These are phyloP conservation scores for Neodiprion lecontei DNA, from an alignment of 1,140 invertebrate genomes.

Conservation along the genomic window DNA sequence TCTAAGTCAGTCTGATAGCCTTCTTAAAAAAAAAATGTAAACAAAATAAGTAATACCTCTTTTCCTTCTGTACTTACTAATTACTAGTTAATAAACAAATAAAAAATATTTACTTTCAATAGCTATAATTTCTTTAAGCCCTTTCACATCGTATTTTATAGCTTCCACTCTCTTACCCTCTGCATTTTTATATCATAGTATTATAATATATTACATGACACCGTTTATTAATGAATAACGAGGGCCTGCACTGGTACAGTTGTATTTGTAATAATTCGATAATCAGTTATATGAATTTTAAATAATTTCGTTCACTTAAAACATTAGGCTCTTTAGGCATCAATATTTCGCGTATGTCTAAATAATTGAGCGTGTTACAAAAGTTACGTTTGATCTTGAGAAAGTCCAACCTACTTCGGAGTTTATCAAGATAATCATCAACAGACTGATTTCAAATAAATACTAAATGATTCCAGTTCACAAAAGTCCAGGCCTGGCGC, in stretches of 20 bases:
- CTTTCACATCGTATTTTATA: not conserved
- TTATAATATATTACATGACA: not conserved
- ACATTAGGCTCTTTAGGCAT: not conserved
- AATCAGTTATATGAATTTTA: not conserved
- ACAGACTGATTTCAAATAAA: not conserved
- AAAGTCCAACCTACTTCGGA: not conserved
- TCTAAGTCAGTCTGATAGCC: conserved; percentile 38
- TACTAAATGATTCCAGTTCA: not conserved
- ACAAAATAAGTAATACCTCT: conserved; percentile 39
- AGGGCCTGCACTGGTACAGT: not conserved
- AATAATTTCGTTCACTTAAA: not conserved
- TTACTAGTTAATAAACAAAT: conserved; percentile 27
- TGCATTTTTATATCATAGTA: not conserved
- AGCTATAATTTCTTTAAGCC: no score
- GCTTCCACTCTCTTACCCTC: not conserved
- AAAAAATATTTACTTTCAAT: conserved; percentile 24
- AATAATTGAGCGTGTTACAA: not conserved
- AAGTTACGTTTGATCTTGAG: not conserved
- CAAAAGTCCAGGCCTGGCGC: not conserved
- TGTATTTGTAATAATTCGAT: not conserved
- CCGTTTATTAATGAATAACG: not conserved
- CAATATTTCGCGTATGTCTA: not conserved
- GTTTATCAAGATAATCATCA: not conserved
- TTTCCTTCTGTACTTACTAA: not conserved
- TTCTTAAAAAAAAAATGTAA: conserved; percentile 36